These are phyloP conservation scores for Reinhardtius hippoglossoides DNA, from an alignment of 2,113 vertebrate genomes.

Conservation along the genomic window DNA sequence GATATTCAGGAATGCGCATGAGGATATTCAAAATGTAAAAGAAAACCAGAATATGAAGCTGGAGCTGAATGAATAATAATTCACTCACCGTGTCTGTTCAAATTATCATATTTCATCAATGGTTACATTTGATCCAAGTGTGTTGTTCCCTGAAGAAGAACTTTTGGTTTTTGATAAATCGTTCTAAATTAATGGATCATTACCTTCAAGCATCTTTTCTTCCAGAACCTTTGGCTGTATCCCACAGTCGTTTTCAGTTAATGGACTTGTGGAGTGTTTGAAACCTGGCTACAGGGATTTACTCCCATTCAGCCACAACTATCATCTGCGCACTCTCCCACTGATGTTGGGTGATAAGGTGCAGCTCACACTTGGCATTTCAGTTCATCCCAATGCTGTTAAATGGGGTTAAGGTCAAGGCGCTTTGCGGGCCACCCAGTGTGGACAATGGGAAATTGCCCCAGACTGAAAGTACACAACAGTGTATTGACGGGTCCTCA, in stretches of 20 bases:
- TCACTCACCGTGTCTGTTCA: background rate
- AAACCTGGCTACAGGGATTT: background rate
- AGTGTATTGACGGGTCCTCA: background rate
- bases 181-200: too few species aligned
- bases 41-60: too few species aligned
- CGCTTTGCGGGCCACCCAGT: background rate
- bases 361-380: background rate
- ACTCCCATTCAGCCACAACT: background rate
- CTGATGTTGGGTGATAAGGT: background rate
- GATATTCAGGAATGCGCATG: background rate
- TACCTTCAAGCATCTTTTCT: background rate
- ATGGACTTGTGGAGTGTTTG: background rate
- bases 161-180: background rate
- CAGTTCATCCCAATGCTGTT: background rate
- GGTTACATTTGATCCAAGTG: too few species aligned
- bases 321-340: background rate
- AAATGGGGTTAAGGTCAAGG: background rate
- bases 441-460: too few species aligned
- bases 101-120: background rate
- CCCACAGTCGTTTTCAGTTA: background rate
- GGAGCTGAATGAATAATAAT: background rate
- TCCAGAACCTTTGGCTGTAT: background rate
- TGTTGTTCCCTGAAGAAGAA: background rate
- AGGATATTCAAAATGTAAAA: background rate
- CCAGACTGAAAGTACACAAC: too few species aligned